Evolutionary conservation across 2,797 vertebrate species (phyloP), one percentile per base, ranked within the genome.

Genomic region (Dendrocincla fuliginosa): DNA sequence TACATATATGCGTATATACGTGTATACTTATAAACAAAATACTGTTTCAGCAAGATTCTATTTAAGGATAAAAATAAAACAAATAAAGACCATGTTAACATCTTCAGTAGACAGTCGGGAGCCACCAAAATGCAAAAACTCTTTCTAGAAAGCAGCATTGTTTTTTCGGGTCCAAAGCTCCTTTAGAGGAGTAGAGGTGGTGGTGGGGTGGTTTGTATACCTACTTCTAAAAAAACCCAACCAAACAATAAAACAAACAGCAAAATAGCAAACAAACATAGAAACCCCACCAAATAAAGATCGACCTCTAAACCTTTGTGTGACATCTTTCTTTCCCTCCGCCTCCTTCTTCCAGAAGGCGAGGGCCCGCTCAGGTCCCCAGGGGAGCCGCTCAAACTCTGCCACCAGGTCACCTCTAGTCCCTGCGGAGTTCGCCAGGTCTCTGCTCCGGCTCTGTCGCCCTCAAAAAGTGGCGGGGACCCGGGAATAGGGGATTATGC

Each of bases 361-460:
- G 6, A 13, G 6, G 5, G 0, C 13, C 23, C 1, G 0, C 46
- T 84, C 52, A 32, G 27, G 25, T 39, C 37, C 25, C 9, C 10
- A 2, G 9, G 4, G 27, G 19, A 67, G 37, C 14, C 8, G 1
- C 25, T 32, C 57, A 39, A 44, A 33, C 5, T 25, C 16, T 37
- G 7, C 17, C 9, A 0, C 9, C 3, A 3, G 10, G 14, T 4
- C 1, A 6, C 1, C 23, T 68, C 37, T 18, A 20, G 0, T 12
- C 24, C 10, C 33, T 55, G 1, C 0, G 6, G 60, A 80, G 13
- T 11, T 79, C 3, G 0, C 25, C 63, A 7, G 35, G 13, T 30
- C 56, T 49, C 63, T n/a, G n/a, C 39, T 47, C 33, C 3, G 3
- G 52, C 41, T 77, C 20, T 10, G 1, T 11, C 2, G 2, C 20